Percentiles rank a stretch among this genome's conserved stretches.
These are phyloP conservation scores for Antheraea mylitta DNA, from an alignment of 1,140 invertebrate genomes.

Conservation along the genomic window DNA sequence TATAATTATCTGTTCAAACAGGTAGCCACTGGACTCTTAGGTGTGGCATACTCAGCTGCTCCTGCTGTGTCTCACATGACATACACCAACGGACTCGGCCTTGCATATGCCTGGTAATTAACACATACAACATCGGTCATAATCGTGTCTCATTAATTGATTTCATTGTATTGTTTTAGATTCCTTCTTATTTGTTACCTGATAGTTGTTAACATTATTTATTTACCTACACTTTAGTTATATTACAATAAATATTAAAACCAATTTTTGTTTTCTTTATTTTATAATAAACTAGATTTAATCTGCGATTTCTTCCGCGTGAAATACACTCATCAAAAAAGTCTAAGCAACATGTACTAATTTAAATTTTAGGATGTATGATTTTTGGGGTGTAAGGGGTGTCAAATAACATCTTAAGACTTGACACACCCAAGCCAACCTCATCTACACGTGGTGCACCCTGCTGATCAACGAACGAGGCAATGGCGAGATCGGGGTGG, in stretches of 20 bases:
- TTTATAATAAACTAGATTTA: too few relatives aligned
- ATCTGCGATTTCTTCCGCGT: too few relatives aligned
- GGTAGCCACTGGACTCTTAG: conserved; percentile 72
- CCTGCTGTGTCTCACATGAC: conserved; percentile 84
- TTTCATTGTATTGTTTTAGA: conserved; percentile 37
- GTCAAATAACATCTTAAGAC: too few relatives aligned
- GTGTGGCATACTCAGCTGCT: conserved; percentile 82
- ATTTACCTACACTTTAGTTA: conserved; percentile 39
- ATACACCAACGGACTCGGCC: conserved; percentile 80
- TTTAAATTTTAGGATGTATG: too few relatives aligned
- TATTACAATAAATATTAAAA: conserved; percentile 15
- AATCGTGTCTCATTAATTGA: not conserved
- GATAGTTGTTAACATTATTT: conserved; percentile 59
- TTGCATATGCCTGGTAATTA: conserved; percentile 79
- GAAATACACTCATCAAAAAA: too few relatives aligned
- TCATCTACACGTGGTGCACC: too few relatives aligned
- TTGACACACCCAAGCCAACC: too few relatives aligned
- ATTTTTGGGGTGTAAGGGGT: too few relatives aligned
- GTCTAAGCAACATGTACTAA: too few relatives aligned
- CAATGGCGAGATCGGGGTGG: too few relatives aligned
- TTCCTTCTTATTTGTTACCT: conserved; percentile 69
- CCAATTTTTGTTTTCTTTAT: not conserved
- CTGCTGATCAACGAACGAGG: too few relatives aligned
- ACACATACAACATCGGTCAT: not conserved
- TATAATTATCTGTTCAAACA: conserved; percentile 15